A percentile compares a stretch with the other conserved stretches of the same genome.
phyloP scores from a whole-genome alignment of 1,140 invertebrate genomes.

The Berghia stephanieae region DNA sequence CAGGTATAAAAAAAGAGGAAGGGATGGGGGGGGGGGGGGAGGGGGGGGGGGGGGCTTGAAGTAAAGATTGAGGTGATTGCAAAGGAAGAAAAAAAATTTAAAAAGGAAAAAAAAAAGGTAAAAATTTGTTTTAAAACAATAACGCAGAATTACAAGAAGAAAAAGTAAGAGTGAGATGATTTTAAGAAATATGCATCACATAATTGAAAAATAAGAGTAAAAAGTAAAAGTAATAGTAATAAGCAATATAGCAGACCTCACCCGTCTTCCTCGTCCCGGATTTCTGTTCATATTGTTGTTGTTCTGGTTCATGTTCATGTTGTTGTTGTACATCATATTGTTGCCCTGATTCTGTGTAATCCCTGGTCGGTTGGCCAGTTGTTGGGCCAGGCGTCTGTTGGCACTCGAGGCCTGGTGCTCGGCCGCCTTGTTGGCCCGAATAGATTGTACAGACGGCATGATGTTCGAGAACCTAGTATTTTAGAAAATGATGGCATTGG shows the following conservation, averaged over 20 bases:
- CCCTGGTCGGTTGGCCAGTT: slow-evolving; percentile 70
- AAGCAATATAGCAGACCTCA: not conserved
- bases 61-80: not conserved
- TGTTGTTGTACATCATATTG: not conserved
- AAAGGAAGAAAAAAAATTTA: not conserved
- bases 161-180: not conserved
- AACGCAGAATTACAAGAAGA: not conserved
- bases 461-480: slow-evolving; percentile 64
- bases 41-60: too few species aligned
- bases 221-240: not conserved
- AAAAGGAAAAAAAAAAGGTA: not conserved
- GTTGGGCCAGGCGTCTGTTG: slow-evolving; percentile 68
- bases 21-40: too few species aligned
- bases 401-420: slow-evolving; percentile 64
- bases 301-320: too few species aligned
- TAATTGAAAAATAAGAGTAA: not conserved
- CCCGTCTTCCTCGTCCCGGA: not conserved
- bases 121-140: not conserved
- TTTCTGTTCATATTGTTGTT: not conserved
- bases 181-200: not conserved
- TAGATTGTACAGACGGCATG: slow-evolving; percentile 45
- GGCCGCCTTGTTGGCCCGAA: slow-evolving; percentile 58
- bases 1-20: too few species aligned
- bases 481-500: too few species aligned
- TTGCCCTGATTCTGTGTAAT: slow-evolving; percentile 42